These are phyloP conservation scores for Apocrypta bakeri DNA, from an alignment of 1,140 invertebrate species.

Conservation along the genomic window DNA sequence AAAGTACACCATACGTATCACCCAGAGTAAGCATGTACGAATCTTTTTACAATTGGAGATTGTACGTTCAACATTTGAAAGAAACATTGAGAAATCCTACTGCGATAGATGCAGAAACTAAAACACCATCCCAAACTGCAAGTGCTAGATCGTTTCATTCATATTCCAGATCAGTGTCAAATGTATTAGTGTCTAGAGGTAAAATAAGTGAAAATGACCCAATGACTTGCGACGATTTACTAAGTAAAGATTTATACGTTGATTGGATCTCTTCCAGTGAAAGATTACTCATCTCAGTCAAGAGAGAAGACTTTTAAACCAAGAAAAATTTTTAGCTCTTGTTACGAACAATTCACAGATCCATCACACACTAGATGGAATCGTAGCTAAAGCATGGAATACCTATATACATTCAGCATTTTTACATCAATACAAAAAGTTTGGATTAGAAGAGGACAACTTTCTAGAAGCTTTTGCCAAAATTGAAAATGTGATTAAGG, in stretches of 20 bases:
- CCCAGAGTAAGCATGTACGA: slow-evolving; percentile 62
- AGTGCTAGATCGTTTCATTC: slow-evolving; percentile 50
- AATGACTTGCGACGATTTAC: slow-evolving; percentile 58
- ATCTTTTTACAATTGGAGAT: slow-evolving; percentile 62
- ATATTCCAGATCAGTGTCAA: slow-evolving; percentile 67
- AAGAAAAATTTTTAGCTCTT: slow-evolving; percentile 72
- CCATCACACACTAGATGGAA: slow-evolving; percentile 64
- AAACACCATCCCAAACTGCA: slow-evolving; percentile 43
- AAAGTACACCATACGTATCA: slow-evolving; percentile 66
- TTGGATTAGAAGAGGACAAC: slow-evolving; percentile 72
- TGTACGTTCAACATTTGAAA: slow-evolving; percentile 64
- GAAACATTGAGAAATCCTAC: slow-evolving; percentile 62
- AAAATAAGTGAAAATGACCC: slow-evolving; percentile 53
- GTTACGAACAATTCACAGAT: slow-evolving; percentile 72
- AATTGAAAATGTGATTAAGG: slow-evolving; percentile 71
- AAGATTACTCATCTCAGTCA: slow-evolving; percentile 69
- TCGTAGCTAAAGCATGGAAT: slow-evolving; percentile 73
- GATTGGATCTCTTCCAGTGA: slow-evolving; percentile 68
- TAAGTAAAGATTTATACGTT: slow-evolving; percentile 66
- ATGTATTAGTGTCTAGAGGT: slow-evolving; percentile 70
- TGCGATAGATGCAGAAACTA: slow-evolving; percentile 58
- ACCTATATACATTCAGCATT: slow-evolving; percentile 73
- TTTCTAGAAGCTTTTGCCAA: slow-evolving; percentile 74
- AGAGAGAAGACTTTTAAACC: slow-evolving; percentile 65
- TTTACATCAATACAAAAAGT: slow-evolving; percentile 75